Conservation (phyloP, 1,140 invertebrate genomes). For the Armadillidium nasatum region DNA sequence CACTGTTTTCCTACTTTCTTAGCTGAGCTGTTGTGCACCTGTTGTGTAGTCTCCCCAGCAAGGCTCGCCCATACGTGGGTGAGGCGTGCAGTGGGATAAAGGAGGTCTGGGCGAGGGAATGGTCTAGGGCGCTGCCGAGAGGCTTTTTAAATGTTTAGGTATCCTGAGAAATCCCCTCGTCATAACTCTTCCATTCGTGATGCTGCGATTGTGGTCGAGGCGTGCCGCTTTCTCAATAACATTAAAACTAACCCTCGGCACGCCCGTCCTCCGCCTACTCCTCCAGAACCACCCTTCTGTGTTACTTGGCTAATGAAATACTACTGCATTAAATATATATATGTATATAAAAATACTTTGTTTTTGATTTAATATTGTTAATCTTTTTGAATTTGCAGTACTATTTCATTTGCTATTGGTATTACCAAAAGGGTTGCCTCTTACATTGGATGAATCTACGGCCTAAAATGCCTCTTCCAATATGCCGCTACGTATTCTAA, state of each 20-base stretch:
- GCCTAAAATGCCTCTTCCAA: neutral
- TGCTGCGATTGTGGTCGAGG: conserved; percentile 35
- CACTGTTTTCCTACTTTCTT: conserved; percentile 14
- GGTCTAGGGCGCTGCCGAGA: conserved; percentile 17
- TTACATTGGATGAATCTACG: conserved; percentile 5
- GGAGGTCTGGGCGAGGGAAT: conserved; percentile 19
- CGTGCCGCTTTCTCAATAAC: conserved; percentile 32
- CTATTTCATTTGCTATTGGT: too few species aligned
- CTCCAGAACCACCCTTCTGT: conserved; percentile 22
- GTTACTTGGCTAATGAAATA: too few species aligned
- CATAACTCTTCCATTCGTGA: conserved; percentile 38
- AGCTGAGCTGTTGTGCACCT: conserved; percentile 8
- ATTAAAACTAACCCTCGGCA: conserved; percentile 38
- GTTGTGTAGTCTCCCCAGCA: neutral
- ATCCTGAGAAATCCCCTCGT: conserved; percentile 2
- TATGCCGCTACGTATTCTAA: neutral
- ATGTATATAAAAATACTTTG: too few species aligned
- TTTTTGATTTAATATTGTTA: too few species aligned
- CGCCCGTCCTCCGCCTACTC: conserved; percentile 32
- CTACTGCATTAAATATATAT: too few species aligned
- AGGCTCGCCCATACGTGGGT: conserved; percentile 18
- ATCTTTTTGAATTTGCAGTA: too few species aligned
- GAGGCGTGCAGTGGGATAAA: neutral
- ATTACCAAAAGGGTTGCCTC: neutral
- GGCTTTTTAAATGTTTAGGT: neutral